Evolutionary conservation across 2,113 vertebrate genomes (phyloP).

Genomic region (Lanius collurio): DNA sequence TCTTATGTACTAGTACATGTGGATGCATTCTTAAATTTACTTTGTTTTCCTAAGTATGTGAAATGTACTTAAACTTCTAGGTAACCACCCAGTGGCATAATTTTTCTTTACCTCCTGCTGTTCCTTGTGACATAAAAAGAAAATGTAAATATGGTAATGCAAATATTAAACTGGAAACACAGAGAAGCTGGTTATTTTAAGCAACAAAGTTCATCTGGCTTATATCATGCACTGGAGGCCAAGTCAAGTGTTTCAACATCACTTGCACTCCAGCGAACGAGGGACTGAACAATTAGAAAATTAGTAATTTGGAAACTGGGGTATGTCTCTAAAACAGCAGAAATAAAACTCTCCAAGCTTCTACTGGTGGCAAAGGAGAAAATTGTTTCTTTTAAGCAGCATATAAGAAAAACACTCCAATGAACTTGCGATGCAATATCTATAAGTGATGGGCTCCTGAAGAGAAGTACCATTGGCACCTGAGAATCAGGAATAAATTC

Average conservation of each 20-base stretch:
- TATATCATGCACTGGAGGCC: not conserved
- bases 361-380: not conserved
- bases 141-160: not conserved
- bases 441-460: not conserved
- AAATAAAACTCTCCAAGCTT: not conserved
- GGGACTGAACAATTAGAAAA: not conserved
- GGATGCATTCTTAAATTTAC: not conserved
- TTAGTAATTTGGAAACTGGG: not conserved
- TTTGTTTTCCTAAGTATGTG: not conserved
- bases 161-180: not conserved
- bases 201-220: not conserved
- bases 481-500: not conserved
- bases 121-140: not conserved
- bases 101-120: not conserved
- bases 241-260: not conserved
- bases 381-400: not conserved
- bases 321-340: not conserved
- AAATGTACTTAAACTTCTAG: not conserved
- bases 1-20: not conserved
- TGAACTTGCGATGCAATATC: not conserved
- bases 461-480: not conserved
- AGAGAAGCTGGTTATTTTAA: not conserved
- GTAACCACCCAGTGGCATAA: not conserved
- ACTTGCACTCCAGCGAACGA: not conserved
- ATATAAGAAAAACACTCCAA: not conserved